These are phyloP conservation scores for Camarhynchus parvulus DNA, from an alignment of 2,113 vertebrate genomes.

Conservation along the genomic window DNA sequence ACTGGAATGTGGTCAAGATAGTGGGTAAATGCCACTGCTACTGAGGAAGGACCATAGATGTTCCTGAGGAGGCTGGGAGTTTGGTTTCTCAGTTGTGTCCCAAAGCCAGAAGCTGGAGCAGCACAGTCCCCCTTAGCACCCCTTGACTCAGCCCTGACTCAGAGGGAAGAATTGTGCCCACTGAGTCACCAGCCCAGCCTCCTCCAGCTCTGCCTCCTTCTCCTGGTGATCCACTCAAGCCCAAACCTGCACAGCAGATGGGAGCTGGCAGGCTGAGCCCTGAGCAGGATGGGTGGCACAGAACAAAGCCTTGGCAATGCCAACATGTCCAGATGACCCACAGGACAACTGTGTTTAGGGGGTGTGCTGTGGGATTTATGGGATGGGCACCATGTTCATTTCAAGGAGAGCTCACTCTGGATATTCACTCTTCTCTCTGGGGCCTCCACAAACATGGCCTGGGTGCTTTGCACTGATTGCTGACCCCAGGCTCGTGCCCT, in stretches of 20 bases:
- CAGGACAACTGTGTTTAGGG: accelerated
- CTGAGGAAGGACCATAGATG: neutral
- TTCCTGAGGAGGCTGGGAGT: neutral
- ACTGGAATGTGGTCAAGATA: neutral
- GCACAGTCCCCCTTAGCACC: neutral
- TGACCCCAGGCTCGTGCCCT: neutral
- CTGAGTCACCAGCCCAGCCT: constrained; percentile 10
- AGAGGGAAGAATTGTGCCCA: constrained; percentile 8
- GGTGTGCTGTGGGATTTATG: neutral
- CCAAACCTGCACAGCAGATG: neutral
- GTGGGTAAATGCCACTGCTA: neutral
- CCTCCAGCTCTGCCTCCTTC: neutral
- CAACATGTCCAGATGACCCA: neutral
- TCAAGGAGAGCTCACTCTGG: neutral
- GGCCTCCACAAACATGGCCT: neutral
- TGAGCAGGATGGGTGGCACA: neutral
- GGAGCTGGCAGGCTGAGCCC: neutral
- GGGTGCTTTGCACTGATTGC: neutral
- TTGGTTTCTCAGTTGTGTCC: neutral
- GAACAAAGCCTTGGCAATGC: neutral
- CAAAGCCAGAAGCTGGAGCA: neutral
- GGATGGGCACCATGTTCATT: neutral
- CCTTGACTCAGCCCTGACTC: neutral
- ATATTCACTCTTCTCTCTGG: neutral
- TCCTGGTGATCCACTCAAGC: constrained; percentile 16